Evolutionary conservation across 2,797 vertebrate genomes (phyloP).

Genomic region (Cottoperca gobio): DNA sequence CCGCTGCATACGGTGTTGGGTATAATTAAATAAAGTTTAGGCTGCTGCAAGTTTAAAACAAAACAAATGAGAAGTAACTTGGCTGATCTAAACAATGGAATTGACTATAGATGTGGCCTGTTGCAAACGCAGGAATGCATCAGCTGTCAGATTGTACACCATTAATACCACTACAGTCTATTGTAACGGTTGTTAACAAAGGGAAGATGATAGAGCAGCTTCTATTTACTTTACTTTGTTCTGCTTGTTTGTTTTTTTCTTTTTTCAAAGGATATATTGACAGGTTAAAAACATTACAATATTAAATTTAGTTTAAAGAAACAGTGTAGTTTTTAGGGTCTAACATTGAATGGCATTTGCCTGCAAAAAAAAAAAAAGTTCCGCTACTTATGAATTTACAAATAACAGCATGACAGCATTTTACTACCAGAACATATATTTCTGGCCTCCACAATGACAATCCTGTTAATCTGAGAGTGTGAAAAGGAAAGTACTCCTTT

Average conservation of each 20-base stretch:
- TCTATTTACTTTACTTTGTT: background rate
- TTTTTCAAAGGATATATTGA: no score
- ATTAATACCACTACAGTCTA: background rate
- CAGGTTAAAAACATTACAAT: background rate
- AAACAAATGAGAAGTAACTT: background rate
- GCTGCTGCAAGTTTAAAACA: background rate
- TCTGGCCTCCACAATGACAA: background rate
- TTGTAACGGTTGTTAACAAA: background rate
- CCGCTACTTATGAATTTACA: background rate
- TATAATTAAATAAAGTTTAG: background rate
- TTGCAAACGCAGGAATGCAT: background rate
- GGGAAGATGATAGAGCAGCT: background rate
- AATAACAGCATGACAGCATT: background rate
- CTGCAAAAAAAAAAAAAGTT: background rate
- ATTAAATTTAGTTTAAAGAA: background rate
- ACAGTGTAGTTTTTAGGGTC: background rate
- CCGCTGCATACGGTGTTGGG: background rate
- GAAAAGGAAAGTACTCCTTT: no score
- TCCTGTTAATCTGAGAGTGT: no score
- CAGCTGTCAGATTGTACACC: background rate
- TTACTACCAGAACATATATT: no score
- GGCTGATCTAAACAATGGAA: background rate
- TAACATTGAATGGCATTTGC: background rate
- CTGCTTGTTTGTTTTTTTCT: background rate
- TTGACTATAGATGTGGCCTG: background rate